A percentile compares a stretch with the other conserved stretches of the same genome.
These are phyloP conservation scores for Chaetorhynchus papuensis DNA, from an alignment of 2,113 vertebrate genomes.

Conservation along the genomic window DNA sequence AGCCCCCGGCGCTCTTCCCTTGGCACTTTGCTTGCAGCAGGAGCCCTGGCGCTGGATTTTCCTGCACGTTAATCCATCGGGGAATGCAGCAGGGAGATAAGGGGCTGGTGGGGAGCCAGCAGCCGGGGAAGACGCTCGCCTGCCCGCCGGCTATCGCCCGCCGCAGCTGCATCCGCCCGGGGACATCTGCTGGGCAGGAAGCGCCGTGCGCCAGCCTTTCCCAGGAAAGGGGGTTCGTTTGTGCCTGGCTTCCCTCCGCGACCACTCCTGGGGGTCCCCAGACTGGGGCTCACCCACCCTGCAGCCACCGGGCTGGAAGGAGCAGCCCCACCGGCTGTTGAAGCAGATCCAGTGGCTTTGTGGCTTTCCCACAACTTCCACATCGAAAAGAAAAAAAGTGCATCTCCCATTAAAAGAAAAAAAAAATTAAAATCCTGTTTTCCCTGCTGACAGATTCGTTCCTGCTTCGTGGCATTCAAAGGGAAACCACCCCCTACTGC, in stretches of 20 bases:
- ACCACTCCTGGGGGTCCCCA: neutral
- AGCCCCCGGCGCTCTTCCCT: neutral
- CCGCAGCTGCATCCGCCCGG: conserved; percentile 82
- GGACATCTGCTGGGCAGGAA: conserved; percentile 86
- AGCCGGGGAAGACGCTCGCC: conserved; percentile 68
- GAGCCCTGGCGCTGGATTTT: conserved; percentile 40
- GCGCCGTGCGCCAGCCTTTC: conserved; percentile 60
- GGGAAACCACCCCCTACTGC: neutral
- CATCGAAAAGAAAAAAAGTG: neutral
- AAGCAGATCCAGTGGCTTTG: neutral
- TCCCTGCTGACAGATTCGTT: conserved; percentile 28
- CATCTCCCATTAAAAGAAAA: neutral
- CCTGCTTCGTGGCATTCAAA: neutral
- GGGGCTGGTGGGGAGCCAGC: conserved; percentile 77
- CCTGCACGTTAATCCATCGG: neutral
- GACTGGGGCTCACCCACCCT: accelerated
- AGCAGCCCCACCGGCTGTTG: accelerated
- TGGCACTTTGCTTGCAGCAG: neutral
- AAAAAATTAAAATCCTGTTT: neutral
- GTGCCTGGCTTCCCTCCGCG: neutral
- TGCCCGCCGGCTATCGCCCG: conserved; percentile 76
- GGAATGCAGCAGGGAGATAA: conserved; percentile 72
- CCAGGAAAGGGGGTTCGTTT: neutral
- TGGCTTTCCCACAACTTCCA: neutral
- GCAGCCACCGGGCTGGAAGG: neutral